Evolutionary conservation across 53 echinoderm and acorn worm species (phyloP).

Genomic region (Crossaster papposus): DNA sequence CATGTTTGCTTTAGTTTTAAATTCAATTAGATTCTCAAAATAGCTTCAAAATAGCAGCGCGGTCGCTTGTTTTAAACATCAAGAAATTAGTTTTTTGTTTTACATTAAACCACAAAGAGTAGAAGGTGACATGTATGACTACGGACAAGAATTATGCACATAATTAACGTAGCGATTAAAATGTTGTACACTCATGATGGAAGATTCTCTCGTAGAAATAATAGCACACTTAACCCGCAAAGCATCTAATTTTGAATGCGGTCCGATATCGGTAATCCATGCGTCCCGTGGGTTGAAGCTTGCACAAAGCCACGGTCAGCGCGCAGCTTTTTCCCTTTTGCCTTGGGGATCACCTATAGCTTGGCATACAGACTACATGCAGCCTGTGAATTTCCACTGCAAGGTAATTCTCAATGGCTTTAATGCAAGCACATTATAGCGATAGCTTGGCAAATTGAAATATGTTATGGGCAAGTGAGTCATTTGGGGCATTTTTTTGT

Average conservation of each 20-base stretch:
- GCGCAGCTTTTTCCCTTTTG: background rate
- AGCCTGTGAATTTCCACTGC: background rate
- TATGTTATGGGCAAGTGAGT: background rate
- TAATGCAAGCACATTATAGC: background rate
- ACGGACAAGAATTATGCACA: too few relatives aligned
- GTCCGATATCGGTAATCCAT: slow-evolving; percentile 48
- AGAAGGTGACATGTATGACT: too few relatives aligned
- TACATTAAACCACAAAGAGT: too few relatives aligned
- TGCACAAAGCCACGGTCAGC: background rate
- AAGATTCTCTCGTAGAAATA: slow-evolving; percentile 2
- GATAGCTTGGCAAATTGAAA: background rate
- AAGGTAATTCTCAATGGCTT: background rate
- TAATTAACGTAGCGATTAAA: too few relatives aligned
- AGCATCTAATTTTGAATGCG: slow-evolving; percentile 53
- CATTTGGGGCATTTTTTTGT: too few relatives aligned
- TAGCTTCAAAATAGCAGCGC: too few relatives aligned
- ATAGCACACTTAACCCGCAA: slow-evolving; percentile 17
- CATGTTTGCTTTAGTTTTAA: too few relatives aligned
- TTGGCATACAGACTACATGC: background rate
- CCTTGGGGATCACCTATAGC: background rate
- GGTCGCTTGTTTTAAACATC: too few relatives aligned
- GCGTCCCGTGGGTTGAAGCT: slow-evolving; percentile 18
- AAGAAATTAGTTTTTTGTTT: too few relatives aligned
- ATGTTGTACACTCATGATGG: background rate
- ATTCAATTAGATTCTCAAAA: too few relatives aligned